Evolutionary conservation across 1,140 invertebrate genomes (phyloP), one percentile per base, ranked within the genome.

Genomic region (Magallana angulata): DNA sequence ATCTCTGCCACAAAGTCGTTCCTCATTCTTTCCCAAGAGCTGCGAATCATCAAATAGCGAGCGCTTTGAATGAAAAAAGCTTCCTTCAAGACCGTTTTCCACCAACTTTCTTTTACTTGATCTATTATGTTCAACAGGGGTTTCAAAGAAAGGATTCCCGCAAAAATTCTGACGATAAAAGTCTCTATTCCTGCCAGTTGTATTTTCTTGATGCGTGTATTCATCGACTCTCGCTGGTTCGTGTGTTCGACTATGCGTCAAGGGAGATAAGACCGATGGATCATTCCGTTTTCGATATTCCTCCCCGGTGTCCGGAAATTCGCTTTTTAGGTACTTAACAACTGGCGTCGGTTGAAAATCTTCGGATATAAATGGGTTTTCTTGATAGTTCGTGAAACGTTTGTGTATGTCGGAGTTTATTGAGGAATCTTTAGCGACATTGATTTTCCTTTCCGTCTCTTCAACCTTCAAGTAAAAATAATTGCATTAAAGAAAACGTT

Each of bases 341-440:
- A 88, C 62, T n/a, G 87, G 87, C 62, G 87, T 88, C 36, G 85
- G 18, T 62, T 88, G 87, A 18, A 88, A 88, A 59, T 88, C 87
- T 57, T 88, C 87, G 57, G 71, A 64, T 36, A 88, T 68, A 57
- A 62, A 88, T 14, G 58, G 57, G 58, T 68, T 82, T 24, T 85
- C 24, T 36, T 76, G 62, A 48, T 68, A 18, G 12, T 18, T 56
- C 24, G 60, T 56, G 6, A 30, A 76, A 5, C 14, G 11, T 30
- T 30, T 12, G 24, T 7, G 8, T 30, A 18, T 11, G 18, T 8
- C 30, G 16, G 64, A 11, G 2, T 9, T 76, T 76, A 30, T 76
- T 24, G 18, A 30, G 30, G 68, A 76, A 76, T 30, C 18, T 8
- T 30, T 76, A 30, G 11, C 68, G 12, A 76, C 24, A 24, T 76